These are phyloP conservation scores for Zaprionus camerounensis DNA, from an alignment of 1,140 invertebrate genomes.

Conservation along the genomic window DNA sequence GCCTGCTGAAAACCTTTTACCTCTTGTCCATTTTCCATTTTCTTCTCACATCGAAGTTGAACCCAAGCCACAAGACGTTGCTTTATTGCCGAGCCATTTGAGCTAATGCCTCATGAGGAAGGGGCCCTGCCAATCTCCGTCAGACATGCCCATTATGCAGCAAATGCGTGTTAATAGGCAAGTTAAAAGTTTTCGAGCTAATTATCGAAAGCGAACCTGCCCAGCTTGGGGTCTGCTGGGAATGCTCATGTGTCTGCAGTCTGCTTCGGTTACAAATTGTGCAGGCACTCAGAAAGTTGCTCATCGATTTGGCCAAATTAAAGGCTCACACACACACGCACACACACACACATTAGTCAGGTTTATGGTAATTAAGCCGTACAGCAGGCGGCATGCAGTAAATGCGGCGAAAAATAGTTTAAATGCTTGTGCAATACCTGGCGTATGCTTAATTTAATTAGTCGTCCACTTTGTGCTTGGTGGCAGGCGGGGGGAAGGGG, in stretches of 20 bases:
- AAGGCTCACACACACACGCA: slow-evolving; percentile 18
- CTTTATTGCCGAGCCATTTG: slow-evolving; percentile 43
- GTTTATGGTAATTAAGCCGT: slow-evolving; percentile 58
- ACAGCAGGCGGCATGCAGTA: slow-evolving; percentile 6
- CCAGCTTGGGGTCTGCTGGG: slow-evolving; percentile 9
- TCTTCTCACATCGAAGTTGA: slow-evolving; percentile 45
- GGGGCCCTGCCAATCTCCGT: slow-evolving; percentile 52
- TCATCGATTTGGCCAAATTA: slow-evolving; percentile 33
- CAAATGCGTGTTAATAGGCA: slow-evolving; percentile 68
- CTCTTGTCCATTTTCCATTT: not conserved
- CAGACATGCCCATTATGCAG: slow-evolving; percentile 77
- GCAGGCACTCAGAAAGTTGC: slow-evolving; percentile 37
- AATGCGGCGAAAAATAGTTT: slow-evolving; percentile 23
- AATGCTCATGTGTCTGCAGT: slow-evolving; percentile 23
- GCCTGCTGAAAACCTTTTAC: not conserved
- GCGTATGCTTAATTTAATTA: slow-evolving; percentile 61
- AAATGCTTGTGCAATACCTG: slow-evolving; percentile 29
- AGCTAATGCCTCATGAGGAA: slow-evolving; percentile 31
- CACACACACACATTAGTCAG: not conserved
- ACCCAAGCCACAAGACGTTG: slow-evolving; percentile 47
- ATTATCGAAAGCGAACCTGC: slow-evolving; percentile 67
- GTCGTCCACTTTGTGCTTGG: slow-evolving; percentile 6
- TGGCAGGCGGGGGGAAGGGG: too few relatives aligned
- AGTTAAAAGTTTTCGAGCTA: slow-evolving; percentile 76
- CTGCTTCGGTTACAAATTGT: slow-evolving; percentile 22